phyloP scores from a whole-genome alignment of 92 coral and sea anemone species.

The Porites cylindrica region DNA sequence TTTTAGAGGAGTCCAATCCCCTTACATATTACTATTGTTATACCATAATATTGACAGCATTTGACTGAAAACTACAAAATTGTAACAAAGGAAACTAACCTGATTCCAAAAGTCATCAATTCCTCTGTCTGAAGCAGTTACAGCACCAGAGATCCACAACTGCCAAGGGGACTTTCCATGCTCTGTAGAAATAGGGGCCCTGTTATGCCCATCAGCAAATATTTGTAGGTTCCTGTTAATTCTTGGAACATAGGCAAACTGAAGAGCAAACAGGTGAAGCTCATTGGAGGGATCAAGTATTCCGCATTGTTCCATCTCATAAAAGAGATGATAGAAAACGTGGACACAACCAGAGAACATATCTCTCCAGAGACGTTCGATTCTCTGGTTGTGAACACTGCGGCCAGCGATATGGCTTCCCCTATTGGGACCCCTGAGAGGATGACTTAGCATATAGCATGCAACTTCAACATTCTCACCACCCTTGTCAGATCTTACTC shows the following conservation, averaged over 20 bases:
- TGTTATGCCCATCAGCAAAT: constrained; percentile 60
- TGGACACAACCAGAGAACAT: constrained; percentile 59
- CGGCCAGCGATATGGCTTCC: constrained; percentile 56
- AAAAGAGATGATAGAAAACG: constrained; percentile 51
- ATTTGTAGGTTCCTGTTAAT: constrained; percentile 63
- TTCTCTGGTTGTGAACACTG: constrained; percentile 63
- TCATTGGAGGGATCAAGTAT: constrained; percentile 59
- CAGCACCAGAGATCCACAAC: constrained; percentile 73
- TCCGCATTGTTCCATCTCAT: constrained; percentile 53
- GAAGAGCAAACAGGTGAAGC: constrained; percentile 60
- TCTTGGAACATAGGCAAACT: constrained; percentile 67
- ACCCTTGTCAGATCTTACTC: constrained; percentile 66
- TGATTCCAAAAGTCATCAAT: constrained; percentile 53
- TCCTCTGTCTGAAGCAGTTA: constrained; percentile 46
- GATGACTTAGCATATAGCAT: constrained; percentile 60
- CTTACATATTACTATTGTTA: no score
- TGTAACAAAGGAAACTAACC: constrained; percentile 24
- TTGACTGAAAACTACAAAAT: not conserved
- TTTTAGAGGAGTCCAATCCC: no score
- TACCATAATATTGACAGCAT: no score
- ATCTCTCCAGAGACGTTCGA: constrained; percentile 68
- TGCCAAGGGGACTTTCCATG: constrained; percentile 59
- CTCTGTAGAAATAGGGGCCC: constrained; percentile 66
- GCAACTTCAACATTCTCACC: constrained; percentile 66
- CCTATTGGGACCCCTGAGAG: constrained; percentile 54